Evolutionary conservation across 2,113 vertebrate genomes (phyloP), one percentile per base, ranked within the genome.

Genomic region (Solenodon paradoxus): DNA sequence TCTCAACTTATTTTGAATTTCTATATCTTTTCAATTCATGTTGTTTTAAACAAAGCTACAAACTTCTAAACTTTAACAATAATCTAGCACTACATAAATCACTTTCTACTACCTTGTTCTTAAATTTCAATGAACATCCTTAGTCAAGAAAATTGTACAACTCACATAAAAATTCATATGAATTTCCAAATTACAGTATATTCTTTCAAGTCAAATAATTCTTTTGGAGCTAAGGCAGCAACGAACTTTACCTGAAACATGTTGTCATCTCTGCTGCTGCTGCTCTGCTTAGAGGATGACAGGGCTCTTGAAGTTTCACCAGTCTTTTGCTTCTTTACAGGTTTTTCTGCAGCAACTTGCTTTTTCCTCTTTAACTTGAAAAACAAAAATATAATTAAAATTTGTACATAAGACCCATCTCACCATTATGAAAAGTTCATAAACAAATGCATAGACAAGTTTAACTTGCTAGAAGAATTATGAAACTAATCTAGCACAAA

Each of bases 301-400:
- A 99, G 96, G 0, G 99, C 99, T 98, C 98, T 99, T 11, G 99
- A 99, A 86, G 98, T 99, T 97, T 99, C 99, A 4, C 99, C 99
- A 1, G 99, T 99, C 97, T 99, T 99, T 88, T 99, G 98, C 88
- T 99, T 99, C 98, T 99, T 99, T 49, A 98, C 97, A 40, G 99
- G 98, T 88, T 99, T 99, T 96, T 99, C 99, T 30, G 98, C 98
- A 77, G 97, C 30, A 93, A 97, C 98, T 28, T 98, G 94, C 99
- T 99, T 99, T 99, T 99, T 99, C 98, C 99, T 98, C 96, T 99
- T 99, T 51, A 98, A 98, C 99, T 99, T 95, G 7, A 90, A 85
- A 80, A 93, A 0, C 13, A 95, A 45, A 20, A 92, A 90, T 28
- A 87, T n/a, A 35, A 30, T 94, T 83, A 92, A 93, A 96, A 92